A percentile compares a stretch with the other conserved stretches of the same genome.
These are phyloP conservation scores for Cryptus armator DNA, from an alignment of 2,888 invertebrate species.

Conservation along the genomic window DNA sequence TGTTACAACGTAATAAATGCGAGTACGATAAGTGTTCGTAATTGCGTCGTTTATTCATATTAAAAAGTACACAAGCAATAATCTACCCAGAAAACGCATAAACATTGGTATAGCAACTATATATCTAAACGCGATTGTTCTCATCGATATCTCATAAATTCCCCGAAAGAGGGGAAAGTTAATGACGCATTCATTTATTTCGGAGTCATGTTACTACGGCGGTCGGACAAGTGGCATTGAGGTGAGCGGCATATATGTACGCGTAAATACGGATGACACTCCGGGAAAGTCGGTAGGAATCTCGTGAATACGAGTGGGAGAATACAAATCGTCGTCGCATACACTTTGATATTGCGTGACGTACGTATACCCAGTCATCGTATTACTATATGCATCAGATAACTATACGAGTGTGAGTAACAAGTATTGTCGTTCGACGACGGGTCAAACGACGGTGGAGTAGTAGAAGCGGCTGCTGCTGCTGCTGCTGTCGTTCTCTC, in stretches of 20 bases:
- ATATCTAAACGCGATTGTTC: no score
- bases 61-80: no score
- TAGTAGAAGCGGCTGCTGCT: neutral
- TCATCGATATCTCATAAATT: neutral
- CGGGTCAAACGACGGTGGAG: neutral
- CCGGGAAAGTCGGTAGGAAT: neutral
- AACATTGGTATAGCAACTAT: no score
- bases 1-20: no score
- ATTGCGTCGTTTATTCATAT: no score
- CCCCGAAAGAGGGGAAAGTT: neutral
- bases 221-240: neutral
- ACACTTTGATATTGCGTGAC: neutral
- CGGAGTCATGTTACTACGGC: neutral
- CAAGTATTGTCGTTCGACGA: constrained; percentile 20
- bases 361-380: neutral
- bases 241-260: neutral
- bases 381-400: neutral
- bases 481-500: constrained; percentile 1
- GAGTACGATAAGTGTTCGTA: no score
- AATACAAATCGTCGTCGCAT: neutral
- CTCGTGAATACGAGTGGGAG: neutral
- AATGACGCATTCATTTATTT: constrained; percentile 3
- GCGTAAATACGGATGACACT: neutral
- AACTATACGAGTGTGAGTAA: constrained; percentile 9
- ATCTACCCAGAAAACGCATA: no score